Percentiles rank a stretch among this genome's conserved stretches.
Evolutionary conservation across 2,113 vertebrate species (phyloP).

Genomic region (Pomatorhinus ruficollis): DNA sequence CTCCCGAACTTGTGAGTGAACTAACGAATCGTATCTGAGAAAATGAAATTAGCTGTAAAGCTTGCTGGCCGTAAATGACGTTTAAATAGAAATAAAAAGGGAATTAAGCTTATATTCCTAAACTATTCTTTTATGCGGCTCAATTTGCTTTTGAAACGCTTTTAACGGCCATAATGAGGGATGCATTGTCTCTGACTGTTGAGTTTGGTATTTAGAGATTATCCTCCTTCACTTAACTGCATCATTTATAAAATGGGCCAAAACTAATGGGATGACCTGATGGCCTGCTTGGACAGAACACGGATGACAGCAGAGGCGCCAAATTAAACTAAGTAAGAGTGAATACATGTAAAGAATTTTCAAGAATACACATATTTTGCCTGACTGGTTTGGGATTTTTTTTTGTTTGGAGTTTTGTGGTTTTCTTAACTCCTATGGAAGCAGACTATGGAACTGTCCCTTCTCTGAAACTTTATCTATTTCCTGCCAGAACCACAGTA

Average conservation of each 20-base stretch:
- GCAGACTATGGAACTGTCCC: neutral
- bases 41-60: conserved; percentile 40
- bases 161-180: neutral
- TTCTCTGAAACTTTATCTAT: neutral
- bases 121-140: neutral
- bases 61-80: conserved; percentile 33
- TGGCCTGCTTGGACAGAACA: neutral
- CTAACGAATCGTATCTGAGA: conserved; percentile 84
- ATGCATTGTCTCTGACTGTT: neutral
- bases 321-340: neutral
- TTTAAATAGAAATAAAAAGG: conserved; percentile 6
- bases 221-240: neutral
- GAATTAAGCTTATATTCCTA: neutral
- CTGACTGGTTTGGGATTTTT: neutral
- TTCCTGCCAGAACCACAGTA: neutral
- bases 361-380: neutral
- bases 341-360: neutral
- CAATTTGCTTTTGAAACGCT: conserved; percentile 24
- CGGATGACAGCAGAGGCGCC: neutral
- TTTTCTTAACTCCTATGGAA: neutral
- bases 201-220: neutral
- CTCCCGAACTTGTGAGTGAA: conserved; percentile 86
- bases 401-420: neutral
- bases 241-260: neutral
- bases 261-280: neutral